Conservation (phyloP, 2,888 invertebrate genomes). For the Baronia brevicornis region DNA sequence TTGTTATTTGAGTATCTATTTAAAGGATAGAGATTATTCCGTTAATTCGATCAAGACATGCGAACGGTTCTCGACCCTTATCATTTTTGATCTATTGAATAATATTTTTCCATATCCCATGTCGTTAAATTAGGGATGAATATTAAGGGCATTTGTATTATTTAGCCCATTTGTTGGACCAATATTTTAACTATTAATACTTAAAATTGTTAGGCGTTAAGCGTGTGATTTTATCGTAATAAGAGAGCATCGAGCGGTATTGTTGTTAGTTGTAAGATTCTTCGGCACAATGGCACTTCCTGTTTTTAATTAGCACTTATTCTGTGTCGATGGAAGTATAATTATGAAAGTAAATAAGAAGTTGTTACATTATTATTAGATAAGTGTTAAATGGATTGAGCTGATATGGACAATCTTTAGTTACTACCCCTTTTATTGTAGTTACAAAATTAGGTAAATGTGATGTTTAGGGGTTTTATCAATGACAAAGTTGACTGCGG, state of each 20-base stretch:
- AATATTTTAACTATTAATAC: constrained; percentile 76
- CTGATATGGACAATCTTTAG: constrained; percentile 73
- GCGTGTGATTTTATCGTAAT: constrained; percentile 75
- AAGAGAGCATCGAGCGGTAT: constrained; percentile 73
- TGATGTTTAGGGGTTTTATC: constrained; percentile 74
- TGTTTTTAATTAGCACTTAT: constrained; percentile 76
- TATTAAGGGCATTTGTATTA: constrained; percentile 76
- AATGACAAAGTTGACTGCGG: constrained; percentile 74
- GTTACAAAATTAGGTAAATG: constrained; percentile 70
- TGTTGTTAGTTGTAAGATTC: constrained; percentile 74
- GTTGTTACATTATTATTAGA: constrained; percentile 75
- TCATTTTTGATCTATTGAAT: constrained; percentile 74
- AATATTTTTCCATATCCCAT: constrained; percentile 75
- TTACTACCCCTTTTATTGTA: constrained; percentile 69
- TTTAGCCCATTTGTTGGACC: constrained; percentile 77
- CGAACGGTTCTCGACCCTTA: constrained; percentile 69
- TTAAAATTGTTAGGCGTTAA: constrained; percentile 76
- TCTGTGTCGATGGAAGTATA: constrained; percentile 74
- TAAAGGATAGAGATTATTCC: constrained; percentile 68
- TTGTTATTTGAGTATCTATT: constrained; percentile 72
- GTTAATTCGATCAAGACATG: constrained; percentile 57
- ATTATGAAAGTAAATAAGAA: constrained; percentile 71
- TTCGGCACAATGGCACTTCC: constrained; percentile 76
- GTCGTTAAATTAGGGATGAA: constrained; percentile 75
- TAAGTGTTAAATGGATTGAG: constrained; percentile 75